Evolutionary conservation across 2,113 vertebrate genomes (phyloP), one percentile per base, ranked within the genome.

Genomic region (Pseudopipra pipra): DNA sequence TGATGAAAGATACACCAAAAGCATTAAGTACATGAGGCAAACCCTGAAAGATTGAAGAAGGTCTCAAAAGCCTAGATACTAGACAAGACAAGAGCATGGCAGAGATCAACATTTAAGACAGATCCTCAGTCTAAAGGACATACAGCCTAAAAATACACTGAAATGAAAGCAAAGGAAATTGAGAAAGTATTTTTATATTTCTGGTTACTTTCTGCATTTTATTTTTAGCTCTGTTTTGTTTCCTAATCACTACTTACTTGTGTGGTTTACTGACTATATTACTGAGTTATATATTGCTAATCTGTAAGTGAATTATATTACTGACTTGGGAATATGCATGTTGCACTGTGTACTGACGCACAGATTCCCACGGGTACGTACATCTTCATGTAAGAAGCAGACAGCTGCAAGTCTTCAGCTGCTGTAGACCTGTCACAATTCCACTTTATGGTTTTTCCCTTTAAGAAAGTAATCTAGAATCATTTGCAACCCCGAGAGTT

Each of bases 321-420:
- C 75, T 43, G 88, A 52, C 18, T 80, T 8, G 37, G 63, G 76
- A 87, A 39, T 44, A 89, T 31, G 44, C 37, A 70, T 43, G 63
- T 37, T 66, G 85, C 47, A 63, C 51, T 20, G 35, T 9, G 46
- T 46, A 59, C 68, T 83, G 85, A 88, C 25, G 13, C 76, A 93
- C 49, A 62, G 76, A 74, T 85, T 95, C 83, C 86, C 88, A 89
- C 2, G 1, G 82, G 88, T 41, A 89, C 4, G 2, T 55, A 77
- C 61, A 52, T 2, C 44, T 71, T 93, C 76, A 16, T 67, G 35
- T 39, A 77, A 86, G 47, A 23, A 56, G 83, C 72, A 90, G 92
- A 89, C 86, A 95, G 86, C 73, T 86, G 85, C 86, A 90, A 86
- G 73, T 87, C 80, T 93, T 92, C 77, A 95, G 88, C 80, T 90